phyloP scores from a whole-genome alignment of 2,888 invertebrate genomes.

The Lepas anatifera region DNA sequence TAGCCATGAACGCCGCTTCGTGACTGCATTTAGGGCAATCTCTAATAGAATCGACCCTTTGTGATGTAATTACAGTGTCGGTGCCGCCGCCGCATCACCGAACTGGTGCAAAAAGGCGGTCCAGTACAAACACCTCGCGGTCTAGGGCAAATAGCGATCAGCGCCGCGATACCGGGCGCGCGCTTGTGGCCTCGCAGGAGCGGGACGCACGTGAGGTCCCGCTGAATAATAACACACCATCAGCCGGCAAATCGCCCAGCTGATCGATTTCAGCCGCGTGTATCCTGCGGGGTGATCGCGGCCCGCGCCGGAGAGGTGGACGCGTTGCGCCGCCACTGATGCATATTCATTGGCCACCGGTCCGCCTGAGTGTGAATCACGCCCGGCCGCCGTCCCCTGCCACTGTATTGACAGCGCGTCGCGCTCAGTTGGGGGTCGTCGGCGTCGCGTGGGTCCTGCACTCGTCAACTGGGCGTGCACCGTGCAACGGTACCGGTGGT shows the following conservation, averaged over 20 bases:
- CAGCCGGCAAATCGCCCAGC: not conserved
- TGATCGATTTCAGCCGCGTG: not conserved
- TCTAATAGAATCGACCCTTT: constrained; percentile 6
- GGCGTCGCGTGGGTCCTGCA: too few relatives aligned
- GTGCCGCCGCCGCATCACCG: not conserved
- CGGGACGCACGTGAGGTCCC: not conserved
- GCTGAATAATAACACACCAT: not conserved
- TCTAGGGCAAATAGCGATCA: constrained; percentile 5
- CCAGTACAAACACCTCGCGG: constrained; percentile 7
- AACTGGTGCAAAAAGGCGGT: not conserved
- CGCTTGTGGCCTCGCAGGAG: not conserved
- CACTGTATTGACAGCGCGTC: too few relatives aligned
- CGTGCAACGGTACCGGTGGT: too few relatives aligned
- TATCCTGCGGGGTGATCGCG: too few relatives aligned
- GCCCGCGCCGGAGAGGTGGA: too few relatives aligned
- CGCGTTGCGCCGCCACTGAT: too few relatives aligned
- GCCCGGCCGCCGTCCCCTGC: not conserved
- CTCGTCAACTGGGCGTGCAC: too few relatives aligned
- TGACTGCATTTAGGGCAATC: constrained; percentile 7
- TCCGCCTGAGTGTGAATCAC: not conserved
- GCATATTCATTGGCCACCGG: not conserved
- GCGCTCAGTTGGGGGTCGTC: too few relatives aligned
- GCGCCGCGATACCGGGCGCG: not conserved
- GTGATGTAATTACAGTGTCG: not conserved
- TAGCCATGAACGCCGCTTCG: constrained; percentile 3